phyloP scores from a whole-genome alignment of 2,888 invertebrate genomes.

The Darwinula stevensoni region DNA sequence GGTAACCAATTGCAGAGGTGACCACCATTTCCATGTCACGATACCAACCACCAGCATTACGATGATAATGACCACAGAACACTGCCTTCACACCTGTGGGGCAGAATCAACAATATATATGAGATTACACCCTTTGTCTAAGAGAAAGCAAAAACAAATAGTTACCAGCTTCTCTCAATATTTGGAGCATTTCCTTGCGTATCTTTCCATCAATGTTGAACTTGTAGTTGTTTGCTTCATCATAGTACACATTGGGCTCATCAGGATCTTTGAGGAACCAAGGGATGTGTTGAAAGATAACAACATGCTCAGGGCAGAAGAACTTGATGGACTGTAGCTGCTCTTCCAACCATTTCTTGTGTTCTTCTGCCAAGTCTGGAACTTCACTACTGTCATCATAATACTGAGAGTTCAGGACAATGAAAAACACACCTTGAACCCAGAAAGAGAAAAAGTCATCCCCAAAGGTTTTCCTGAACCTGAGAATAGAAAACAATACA shows the following conservation, averaged over 20 bases:
- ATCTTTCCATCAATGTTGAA: slow-evolving; percentile 15
- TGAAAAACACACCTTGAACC: slow-evolving; percentile 19
- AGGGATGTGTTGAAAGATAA: slow-evolving; percentile 21
- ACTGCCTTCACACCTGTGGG: slow-evolving; percentile 16
- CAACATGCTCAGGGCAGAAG: slow-evolving; percentile 12
- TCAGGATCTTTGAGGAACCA: slow-evolving; percentile 16
- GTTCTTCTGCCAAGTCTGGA: slow-evolving; percentile 14
- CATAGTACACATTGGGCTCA: slow-evolving; percentile 15
- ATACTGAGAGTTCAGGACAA: slow-evolving; percentile 21
- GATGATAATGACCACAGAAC: slow-evolving; percentile 22
- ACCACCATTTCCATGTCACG: slow-evolving; percentile 17
- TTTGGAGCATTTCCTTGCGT: slow-evolving; percentile 16
- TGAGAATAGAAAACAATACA: slow-evolving; percentile 3
- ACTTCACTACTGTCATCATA: slow-evolving; percentile 14
- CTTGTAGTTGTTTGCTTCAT: too few relatives aligned
- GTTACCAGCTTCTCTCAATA: slow-evolving; percentile 17
- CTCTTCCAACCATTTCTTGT: slow-evolving; percentile 18
- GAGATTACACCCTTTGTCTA: slow-evolving; percentile 1
- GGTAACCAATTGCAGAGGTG: slow-evolving; percentile 21
- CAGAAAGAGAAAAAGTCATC: slow-evolving; percentile 22
- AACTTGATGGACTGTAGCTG: slow-evolving; percentile 12
- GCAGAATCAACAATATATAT: too few relatives aligned
- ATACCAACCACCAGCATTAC: slow-evolving; percentile 19
- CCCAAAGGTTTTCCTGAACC: slow-evolving; percentile 15
- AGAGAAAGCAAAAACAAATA: slow-evolving; percentile 7